These are phyloP conservation scores for Aphelenchoides besseyi DNA, from an alignment of 1,140 invertebrate species.

Conservation along the genomic window DNA sequence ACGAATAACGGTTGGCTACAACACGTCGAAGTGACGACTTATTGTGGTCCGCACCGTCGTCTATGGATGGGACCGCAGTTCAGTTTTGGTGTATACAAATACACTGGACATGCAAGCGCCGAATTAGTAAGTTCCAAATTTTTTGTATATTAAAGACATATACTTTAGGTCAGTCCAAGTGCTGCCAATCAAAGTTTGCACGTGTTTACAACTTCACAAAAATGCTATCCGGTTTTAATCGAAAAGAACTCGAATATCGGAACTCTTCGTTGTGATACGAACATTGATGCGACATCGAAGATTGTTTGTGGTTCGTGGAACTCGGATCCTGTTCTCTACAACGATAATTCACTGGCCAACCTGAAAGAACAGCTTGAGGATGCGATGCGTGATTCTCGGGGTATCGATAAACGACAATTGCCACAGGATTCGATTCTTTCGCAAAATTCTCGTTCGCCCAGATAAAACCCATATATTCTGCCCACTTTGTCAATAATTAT, in stretches of 20 bases:
- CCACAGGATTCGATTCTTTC: background rate
- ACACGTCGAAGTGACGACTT: constrained; percentile 55
- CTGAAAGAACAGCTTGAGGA: constrained; percentile 50
- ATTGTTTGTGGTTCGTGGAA: constrained; percentile 53
- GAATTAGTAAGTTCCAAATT: constrained; percentile 26
- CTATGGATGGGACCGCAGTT: constrained; percentile 62
- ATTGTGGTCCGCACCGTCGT: constrained; percentile 55
- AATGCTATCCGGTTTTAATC: constrained; percentile 50
- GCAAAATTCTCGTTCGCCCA: background rate
- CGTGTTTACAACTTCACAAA: constrained; percentile 34
- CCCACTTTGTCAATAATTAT: background rate
- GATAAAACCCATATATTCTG: background rate
- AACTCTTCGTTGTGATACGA: constrained; percentile 28
- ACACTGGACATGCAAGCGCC: constrained; percentile 46
- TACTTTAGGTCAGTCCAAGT: constrained; percentile 33
- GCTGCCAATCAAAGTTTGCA: background rate
- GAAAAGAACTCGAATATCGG: constrained; percentile 38
- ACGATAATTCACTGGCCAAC: constrained; percentile 27
- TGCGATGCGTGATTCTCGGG: constrained; percentile 39
- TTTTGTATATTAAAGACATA: constrained; percentile 19
- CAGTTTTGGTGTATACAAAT: constrained; percentile 50
- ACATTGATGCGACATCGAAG: constrained; percentile 27
- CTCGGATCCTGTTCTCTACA: constrained; percentile 37
- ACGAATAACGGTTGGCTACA: constrained; percentile 39
- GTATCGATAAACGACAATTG: background rate